Percentiles rank a stretch among this genome's conserved stretches.
Evolutionary conservation across 2,113 vertebrate species (phyloP).

Genomic region (Pollachius pollachius): DNA sequence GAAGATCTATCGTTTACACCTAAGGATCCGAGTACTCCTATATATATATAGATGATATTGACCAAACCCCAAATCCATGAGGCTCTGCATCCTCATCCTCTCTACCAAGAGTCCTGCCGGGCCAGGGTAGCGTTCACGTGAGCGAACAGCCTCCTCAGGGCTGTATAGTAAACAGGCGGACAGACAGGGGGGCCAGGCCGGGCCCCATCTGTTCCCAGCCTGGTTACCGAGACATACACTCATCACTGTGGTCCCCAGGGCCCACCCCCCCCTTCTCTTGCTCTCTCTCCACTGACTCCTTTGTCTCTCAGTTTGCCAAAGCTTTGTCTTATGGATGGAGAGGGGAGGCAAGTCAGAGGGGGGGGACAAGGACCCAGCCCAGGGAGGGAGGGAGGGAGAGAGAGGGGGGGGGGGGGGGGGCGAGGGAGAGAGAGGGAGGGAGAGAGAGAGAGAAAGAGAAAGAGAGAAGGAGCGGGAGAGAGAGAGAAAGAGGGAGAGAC

Average conservation of each 20-base stretch:
- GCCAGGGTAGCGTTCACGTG: too few species aligned
- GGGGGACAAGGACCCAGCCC: neutral
- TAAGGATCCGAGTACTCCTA: too few species aligned
- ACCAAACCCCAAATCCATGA: too few species aligned
- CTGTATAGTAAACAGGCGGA: slow-evolving; percentile 43
- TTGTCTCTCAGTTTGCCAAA: slow-evolving; percentile 61
- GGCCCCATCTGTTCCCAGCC: slow-evolving; percentile 70
- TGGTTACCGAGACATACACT: slow-evolving; percentile 50
- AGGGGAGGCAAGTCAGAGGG: slow-evolving; percentile 25
- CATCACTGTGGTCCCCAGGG: slow-evolving; percentile 64
- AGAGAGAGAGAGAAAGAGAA: slow-evolving; percentile 10
- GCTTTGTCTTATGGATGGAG: slow-evolving; percentile 61
- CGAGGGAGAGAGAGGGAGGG: neutral
- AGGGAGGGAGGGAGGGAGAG: slow-evolving; percentile 5
- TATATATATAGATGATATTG: too few species aligned
- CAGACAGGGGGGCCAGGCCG: slow-evolving; percentile 49
- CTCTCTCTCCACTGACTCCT: slow-evolving; percentile 11
- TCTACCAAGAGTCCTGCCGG: slow-evolving; percentile 19
- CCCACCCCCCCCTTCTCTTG: slow-evolving; percentile 15
- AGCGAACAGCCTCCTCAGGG: slow-evolving; percentile 7
- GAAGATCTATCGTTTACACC: too few species aligned
- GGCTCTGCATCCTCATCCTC: too few species aligned
- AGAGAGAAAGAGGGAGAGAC: too few species aligned
- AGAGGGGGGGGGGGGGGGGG: slow-evolving; percentile 14
- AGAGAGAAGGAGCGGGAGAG: slow-evolving; percentile 13